Evolutionary conservation across 2,797 vertebrate species (phyloP).

Genomic region (Parotocinclus haroldoi): DNA sequence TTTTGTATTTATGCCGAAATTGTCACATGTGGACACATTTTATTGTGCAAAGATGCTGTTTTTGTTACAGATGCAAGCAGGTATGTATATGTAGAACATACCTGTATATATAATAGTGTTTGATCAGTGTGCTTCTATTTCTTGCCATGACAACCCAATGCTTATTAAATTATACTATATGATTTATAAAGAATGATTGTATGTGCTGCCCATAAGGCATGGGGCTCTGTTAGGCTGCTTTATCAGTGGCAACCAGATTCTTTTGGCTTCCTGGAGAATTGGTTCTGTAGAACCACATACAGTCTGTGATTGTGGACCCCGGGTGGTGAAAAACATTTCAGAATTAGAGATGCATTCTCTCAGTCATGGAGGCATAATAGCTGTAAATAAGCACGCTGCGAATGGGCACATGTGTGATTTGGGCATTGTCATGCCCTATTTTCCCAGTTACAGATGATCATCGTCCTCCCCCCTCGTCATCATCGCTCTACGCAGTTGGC

Average conservation of each 20-base stretch:
- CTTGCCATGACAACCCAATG: no score
- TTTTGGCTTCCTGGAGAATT: constrained; percentile 27
- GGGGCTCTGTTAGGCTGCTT: constrained; percentile 1
- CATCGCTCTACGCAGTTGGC: constrained; percentile 36
- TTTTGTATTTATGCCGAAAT: no score
- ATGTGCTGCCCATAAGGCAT: no score
- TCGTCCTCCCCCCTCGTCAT: constrained; percentile 41
- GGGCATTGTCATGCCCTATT: constrained; percentile 53
- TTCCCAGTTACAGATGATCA: constrained; percentile 43
- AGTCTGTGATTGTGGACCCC: constrained; percentile 35
- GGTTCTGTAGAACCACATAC: constrained; percentile 25
- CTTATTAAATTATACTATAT: no score
- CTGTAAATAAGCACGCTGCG: constrained; percentile 43
- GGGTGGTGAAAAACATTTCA: constrained; percentile 32
- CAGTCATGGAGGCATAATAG: constrained; percentile 41
- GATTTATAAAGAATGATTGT: no score
- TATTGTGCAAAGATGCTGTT: no score
- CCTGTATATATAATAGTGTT: no score
- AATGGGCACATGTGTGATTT: constrained; percentile 41
- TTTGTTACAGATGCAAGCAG: no score
- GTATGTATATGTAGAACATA: no score
- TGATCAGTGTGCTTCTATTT: no score
- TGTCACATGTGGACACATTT: no score
- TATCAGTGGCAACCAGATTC: constrained; percentile 29
- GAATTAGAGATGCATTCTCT: constrained; percentile 47